phyloP scores from a whole-genome alignment of 2,888 invertebrate species.

The Nesidiocoris tenuis region DNA sequence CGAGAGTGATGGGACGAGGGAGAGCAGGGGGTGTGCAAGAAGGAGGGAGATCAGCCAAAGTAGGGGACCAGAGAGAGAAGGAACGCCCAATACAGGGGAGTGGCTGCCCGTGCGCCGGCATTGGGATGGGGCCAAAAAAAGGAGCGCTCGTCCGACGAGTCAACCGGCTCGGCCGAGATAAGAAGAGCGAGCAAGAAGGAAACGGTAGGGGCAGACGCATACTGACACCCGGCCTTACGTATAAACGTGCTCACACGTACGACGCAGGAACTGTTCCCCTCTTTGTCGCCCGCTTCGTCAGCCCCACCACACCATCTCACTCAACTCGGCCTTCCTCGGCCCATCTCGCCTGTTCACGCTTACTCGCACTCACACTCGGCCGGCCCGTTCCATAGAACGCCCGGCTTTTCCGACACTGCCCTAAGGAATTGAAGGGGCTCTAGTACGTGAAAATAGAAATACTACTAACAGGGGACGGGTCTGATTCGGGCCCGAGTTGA shows the following conservation, averaged over 20 bases:
- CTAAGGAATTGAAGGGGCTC: neutral
- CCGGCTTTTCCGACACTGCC: neutral
- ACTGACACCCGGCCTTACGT: neutral
- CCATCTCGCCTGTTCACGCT: neutral
- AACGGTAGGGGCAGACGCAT: neutral
- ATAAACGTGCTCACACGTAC: neutral
- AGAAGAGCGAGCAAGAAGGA: neutral
- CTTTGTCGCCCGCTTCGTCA: neutral
- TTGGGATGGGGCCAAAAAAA: neutral
- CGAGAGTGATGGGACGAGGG: neutral
- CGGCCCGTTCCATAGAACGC: too few relatives aligned
- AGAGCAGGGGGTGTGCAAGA: neutral
- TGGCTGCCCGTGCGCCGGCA: neutral
- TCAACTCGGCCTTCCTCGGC: neutral
- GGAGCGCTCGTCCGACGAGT: neutral
- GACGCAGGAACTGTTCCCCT: neutral
- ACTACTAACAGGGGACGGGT: too few relatives aligned
- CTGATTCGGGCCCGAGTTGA: too few relatives aligned
- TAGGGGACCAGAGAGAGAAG: neutral
- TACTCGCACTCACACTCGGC: too few relatives aligned
- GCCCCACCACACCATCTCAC: neutral
- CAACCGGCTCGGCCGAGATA: neutral
- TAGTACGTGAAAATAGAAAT: neutral
- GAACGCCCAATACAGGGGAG: neutral
- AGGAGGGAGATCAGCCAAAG: neutral